These are phyloP conservation scores for Phylloscopus trochilus DNA, from an alignment of 2,113 vertebrate species.

Conservation along the genomic window DNA sequence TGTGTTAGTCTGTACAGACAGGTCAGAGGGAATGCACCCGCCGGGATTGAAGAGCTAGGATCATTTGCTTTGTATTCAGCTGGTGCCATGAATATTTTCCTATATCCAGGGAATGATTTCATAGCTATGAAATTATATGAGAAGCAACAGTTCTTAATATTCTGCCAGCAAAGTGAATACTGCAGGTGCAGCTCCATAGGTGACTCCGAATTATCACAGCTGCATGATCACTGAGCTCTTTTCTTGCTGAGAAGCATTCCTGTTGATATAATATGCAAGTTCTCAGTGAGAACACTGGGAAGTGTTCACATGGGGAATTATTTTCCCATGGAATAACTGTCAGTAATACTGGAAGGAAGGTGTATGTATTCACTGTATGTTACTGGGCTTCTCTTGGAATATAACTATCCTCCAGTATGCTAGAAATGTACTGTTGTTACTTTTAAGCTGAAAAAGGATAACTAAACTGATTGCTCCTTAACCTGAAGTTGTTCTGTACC, in stretches of 20 bases:
- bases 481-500: not conserved
- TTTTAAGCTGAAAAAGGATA: not conserved
- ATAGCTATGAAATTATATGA: not conserved
- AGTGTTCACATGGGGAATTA: not conserved
- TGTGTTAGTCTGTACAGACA: not conserved
- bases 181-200: not conserved
- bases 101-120: not conserved
- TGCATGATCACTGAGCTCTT: not conserved
- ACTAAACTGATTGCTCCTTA: not conserved
- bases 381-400: not conserved
- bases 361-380: not conserved
- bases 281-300: not conserved
- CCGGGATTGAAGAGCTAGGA: not conserved
- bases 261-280: not conserved
- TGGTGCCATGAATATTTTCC: not conserved
- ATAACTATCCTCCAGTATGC: not conserved
- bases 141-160: not conserved
- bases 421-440: not conserved
- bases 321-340: constrained; percentile 35
- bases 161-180: not conserved
- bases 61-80: not conserved
- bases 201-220: constrained; percentile 23
- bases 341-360: not conserved
- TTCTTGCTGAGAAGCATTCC: not conserved
- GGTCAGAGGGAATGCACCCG: not conserved